A percentile compares a stretch with the other conserved stretches of the same genome.
Evolutionary conservation across 2,797 vertebrate species (phyloP).

Genomic region (Sparus aurata): DNA sequence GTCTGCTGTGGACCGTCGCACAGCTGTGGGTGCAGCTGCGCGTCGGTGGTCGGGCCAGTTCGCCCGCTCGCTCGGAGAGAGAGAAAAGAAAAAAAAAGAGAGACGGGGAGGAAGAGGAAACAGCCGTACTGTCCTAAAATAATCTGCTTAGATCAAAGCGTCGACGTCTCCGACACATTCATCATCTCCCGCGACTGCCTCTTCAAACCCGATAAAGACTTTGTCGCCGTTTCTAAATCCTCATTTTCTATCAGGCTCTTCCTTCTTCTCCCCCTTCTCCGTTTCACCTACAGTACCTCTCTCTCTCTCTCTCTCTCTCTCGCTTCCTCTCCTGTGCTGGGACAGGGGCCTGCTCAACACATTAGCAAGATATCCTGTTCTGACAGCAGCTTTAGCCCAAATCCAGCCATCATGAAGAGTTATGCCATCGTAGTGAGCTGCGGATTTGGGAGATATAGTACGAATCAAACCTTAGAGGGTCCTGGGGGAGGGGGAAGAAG

Average conservation of each 20-base stretch:
- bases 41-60: conserved; percentile 59
- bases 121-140: conserved; percentile 28
- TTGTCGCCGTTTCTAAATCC: conserved; percentile 15
- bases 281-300: background rate
- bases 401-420: conserved; percentile 81
- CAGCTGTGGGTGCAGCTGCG: conserved; percentile 86
- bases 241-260: background rate
- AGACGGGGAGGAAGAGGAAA: conserved; percentile 26
- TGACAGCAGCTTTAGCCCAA: conserved; percentile 79
- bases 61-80: conserved; percentile 24
- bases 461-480: conserved; percentile 74
- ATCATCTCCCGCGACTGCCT: conserved; percentile 38
- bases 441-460: conserved; percentile 68
- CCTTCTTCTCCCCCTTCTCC: background rate
- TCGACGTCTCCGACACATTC: conserved; percentile 45
- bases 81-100: background rate
- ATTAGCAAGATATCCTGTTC: conserved; percentile 77
- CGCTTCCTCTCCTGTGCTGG: conserved; percentile 23
- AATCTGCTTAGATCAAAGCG: conserved; percentile 56
- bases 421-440: conserved; percentile 66
- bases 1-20: conserved; percentile 65
- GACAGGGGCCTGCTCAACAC: conserved; percentile 70
- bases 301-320: background rate
- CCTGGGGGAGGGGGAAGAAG: conserved; percentile 13
- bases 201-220: conserved; percentile 39